Percentiles rank a stretch among this genome's conserved stretches.
Evolutionary conservation across 1,140 invertebrate genomes (phyloP).

Genomic region (Bombus breviceps): DNA sequence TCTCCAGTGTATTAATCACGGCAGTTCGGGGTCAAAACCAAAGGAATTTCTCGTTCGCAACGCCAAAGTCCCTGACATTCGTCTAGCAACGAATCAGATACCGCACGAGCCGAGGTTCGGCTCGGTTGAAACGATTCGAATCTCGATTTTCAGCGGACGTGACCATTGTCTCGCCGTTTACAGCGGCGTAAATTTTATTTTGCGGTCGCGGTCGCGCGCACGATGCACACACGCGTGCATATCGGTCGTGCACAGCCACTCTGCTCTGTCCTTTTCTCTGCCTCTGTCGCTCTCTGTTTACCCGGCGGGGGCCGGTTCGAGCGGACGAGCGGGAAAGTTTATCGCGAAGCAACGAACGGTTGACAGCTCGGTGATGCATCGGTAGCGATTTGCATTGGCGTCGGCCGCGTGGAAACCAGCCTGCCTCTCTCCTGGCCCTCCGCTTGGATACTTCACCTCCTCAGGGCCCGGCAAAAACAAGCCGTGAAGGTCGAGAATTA

Average conservation of each 20-base stretch:
- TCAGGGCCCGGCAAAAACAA: slow-evolving; percentile 36
- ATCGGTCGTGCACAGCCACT: slow-evolving; percentile 56
- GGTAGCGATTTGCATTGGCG: slow-evolving; percentile 73
- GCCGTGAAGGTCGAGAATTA: slow-evolving; percentile 53
- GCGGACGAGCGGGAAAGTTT: slow-evolving; percentile 71
- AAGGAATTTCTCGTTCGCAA: neutral
- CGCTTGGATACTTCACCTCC: neutral
- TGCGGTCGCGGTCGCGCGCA: slow-evolving; percentile 10
- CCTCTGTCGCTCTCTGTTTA: neutral
- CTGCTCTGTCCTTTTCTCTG: neutral
- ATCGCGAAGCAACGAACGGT: slow-evolving; percentile 71
- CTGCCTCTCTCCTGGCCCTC: neutral
- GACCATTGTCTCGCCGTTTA: slow-evolving; percentile 35
- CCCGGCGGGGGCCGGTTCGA: slow-evolving; percentile 31
- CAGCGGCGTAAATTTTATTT: slow-evolving; percentile 30
- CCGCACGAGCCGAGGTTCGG: neutral
- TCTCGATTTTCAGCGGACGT: slow-evolving; percentile 10
- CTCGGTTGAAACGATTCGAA: neutral
- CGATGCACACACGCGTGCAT: slow-evolving; percentile 32
- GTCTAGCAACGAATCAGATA: neutral
- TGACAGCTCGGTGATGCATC: slow-evolving; percentile 73
- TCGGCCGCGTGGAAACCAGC: slow-evolving; percentile 46
- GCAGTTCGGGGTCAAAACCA: neutral
- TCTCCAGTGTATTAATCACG: fast-evolving
- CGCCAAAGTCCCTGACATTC: neutral